Conservation (phyloP, 1,140 invertebrate species). For the Dendroctonus ponderosae region DNA sequence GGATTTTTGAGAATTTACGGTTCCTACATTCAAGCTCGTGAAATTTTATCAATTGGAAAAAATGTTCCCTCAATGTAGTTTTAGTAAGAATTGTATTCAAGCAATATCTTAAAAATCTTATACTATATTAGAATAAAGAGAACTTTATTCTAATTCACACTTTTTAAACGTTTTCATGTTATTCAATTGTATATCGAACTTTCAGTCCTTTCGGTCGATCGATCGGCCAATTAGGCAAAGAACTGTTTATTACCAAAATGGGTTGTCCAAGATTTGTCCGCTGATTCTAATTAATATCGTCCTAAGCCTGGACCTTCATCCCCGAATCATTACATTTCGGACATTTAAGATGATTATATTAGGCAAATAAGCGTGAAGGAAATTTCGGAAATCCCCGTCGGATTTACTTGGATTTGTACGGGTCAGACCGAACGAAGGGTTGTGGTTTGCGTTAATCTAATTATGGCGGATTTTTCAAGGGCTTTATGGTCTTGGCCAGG, state of each 20-base stretch:
- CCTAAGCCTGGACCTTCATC: constrained; percentile 18
- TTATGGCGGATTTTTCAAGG: not conserved
- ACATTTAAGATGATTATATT: constrained; percentile 34
- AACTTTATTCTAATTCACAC: too few species aligned
- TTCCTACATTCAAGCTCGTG: too few species aligned
- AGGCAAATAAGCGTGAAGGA: constrained; percentile 28
- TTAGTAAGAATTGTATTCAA: too few species aligned
- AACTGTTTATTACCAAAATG: not conserved
- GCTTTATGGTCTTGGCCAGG: too few species aligned
- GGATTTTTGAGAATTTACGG: too few species aligned
- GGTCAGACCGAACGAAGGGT: constrained; percentile 22
- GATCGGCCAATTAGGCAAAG: not conserved
- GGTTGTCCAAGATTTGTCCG: constrained; percentile 11
- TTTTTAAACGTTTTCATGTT: too few species aligned
- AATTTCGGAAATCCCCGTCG: constrained; percentile 19
- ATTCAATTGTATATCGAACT: too few species aligned
- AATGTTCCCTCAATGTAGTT: too few species aligned
- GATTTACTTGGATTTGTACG: constrained; percentile 28
- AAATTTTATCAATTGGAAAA: too few species aligned
- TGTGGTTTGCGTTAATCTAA: constrained; percentile 30
- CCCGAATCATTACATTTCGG: constrained; percentile 27
- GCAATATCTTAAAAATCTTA: too few species aligned
- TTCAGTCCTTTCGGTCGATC: too few species aligned
- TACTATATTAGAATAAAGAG: too few species aligned
- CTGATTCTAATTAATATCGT: constrained; percentile 27